Base-by-base conservation (phyloP, 2,888 invertebrate species). In the Sthenelais limicola region DNA sequence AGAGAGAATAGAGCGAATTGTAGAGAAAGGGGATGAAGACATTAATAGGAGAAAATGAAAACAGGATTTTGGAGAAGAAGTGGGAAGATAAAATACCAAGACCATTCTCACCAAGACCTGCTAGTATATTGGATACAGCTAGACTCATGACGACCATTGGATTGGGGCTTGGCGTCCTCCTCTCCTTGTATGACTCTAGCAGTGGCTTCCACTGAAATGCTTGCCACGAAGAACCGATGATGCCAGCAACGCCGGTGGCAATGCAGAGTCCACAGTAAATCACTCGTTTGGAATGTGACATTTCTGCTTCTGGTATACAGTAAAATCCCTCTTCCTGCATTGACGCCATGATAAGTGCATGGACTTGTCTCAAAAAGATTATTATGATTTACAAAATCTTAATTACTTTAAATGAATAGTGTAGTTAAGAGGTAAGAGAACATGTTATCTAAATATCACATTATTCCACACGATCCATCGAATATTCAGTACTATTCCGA, bases 91-190 rank as follows among this genome's bases (percentile, higher is more conserved):
- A 4, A 56, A 12, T 21, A 24, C 24, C 18, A 56, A 56, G n/a
- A 5, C 15, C 7, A 30, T 24, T 9, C 71, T 71, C 21, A 71
- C 71, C 71, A 12, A 71, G 9, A 35, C 71, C 58, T 9, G 58
- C 58, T 2, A 71, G 43, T 30, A 71, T 1, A 47, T 71, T 48
- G 4, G 71, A 47, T 24, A 56, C 43, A n/a, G 71, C 71, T 47
- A 71, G 48, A 33, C 51, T 56, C 1, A 58, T 28, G n/a, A 71
- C 71, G 7, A 71, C 32, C 48, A 71, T 47, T n/a, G 71, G 71
- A 47, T 71, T 71, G 24, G 71, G 71, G 38, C 58, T 71, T 3
- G 71, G 71, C 24, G 35, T 18, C 7, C 71, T 35, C 7, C 71
- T 21, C n/a, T 28, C 9, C 26, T 21, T 24, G 48, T 62, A 62